Evolutionary conservation across 2,113 vertebrate genomes (phyloP).

Genomic region (Apteryx mantelli): DNA sequence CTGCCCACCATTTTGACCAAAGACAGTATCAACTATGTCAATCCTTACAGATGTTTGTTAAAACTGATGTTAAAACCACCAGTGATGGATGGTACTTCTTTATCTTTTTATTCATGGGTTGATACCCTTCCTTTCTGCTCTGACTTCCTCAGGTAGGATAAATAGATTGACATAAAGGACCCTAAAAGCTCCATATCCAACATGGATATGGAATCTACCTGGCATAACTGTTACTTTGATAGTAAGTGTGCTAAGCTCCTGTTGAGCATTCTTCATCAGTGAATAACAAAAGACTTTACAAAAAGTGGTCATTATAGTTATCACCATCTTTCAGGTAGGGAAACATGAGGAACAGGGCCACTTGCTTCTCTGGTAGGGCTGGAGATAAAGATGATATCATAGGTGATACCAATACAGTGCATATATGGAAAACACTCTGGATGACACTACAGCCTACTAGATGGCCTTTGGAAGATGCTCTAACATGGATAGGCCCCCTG

Average conservation of each 20-base stretch:
- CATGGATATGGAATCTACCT: neutral
- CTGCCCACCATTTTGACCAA: neutral
- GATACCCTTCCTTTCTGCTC: neutral
- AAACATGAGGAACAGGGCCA: neutral
- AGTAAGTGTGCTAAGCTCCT: fast-evolving
- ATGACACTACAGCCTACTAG: neutral
- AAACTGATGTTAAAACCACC: fast-evolving
- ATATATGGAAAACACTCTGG: fast-evolving
- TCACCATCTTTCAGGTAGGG: neutral
- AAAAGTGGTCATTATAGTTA: neutral
- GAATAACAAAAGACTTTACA: neutral
- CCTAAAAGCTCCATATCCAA: neutral
- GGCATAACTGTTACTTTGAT: neutral
- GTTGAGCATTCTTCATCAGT: neutral
- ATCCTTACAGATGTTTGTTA: neutral
- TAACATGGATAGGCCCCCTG: neutral
- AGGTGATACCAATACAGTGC: neutral
- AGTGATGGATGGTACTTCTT: neutral
- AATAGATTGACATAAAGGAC: neutral
- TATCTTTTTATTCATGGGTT: neutral
- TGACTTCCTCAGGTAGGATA: neutral
- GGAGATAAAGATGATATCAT: neutral
- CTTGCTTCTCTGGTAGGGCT: neutral
- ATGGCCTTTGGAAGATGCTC: neutral
- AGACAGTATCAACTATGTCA: neutral